Evolutionary conservation across 30 jellyfish, hydroid and myxozoan genomes (phyloP), one percentile per base, ranked within the genome.

Genomic region (Aurelia aurita): DNA sequence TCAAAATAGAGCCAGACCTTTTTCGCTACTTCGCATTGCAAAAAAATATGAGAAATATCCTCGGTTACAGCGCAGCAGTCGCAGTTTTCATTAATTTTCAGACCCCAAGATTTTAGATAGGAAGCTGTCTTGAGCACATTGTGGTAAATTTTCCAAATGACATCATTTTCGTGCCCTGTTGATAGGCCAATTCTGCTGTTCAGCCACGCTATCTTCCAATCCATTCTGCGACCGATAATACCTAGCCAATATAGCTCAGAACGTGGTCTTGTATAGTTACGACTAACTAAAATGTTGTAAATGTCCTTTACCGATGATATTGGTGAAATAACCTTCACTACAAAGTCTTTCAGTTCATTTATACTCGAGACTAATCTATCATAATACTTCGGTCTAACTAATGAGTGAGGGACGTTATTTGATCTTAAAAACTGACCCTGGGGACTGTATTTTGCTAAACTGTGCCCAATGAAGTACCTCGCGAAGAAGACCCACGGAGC

Each of bases 141-240:
- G 12, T 63, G 75, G 12, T 22, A 25, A 2, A 63, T 63, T 12
- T 63, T 63, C 43, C 43, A 63, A 1, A 29, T 2, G 3, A 63
- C 75, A 23, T 63, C 75, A 29, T 63, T 63, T 29, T 63, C 67
- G 26, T 22, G 47, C 13, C 75, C 75, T 63, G 75, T 63, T 22
- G 75, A 63, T 13, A 29, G 58, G 14, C 47, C 47, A 15, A 29
- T 3, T 13, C 47, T 18, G 19, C 20, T 13, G 47, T 25, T 22
- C 6, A 22, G 34, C 75, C 75, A 63, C 10, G 47, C 47, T 0
- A 22, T 63, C 11, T 63, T 63, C 75, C 75, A 63, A 1, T 22
- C 58, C 3, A 63, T 29, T 9, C 20, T 53, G 23, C 23, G 3
- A 5, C 64, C 64, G 3, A 53, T 14, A 2, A 2, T 53, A 3